Conservation (phyloP, 2,797 vertebrate genomes). For the Artibeus lituratus region DNA sequence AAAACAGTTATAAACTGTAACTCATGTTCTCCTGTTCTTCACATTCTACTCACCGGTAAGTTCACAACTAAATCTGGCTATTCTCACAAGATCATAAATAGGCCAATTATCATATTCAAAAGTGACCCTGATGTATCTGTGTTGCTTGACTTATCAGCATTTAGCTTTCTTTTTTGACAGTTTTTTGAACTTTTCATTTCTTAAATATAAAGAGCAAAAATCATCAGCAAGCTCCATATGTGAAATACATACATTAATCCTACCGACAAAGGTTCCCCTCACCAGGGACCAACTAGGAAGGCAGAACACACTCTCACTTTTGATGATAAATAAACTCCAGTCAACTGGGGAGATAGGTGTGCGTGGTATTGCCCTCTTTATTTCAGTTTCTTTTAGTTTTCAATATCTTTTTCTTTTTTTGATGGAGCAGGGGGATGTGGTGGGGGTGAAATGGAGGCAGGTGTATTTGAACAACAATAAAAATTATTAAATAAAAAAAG, state of each 20-base stretch:
- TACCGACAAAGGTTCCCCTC: neutral
- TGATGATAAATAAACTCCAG: neutral
- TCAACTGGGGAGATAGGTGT: neutral
- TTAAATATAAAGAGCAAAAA: constrained; percentile 5
- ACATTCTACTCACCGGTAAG: neutral
- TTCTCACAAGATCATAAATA: neutral
- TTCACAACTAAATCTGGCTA: neutral
- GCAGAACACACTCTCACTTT: neutral
- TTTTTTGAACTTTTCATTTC: neutral
- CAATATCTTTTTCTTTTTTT: neutral
- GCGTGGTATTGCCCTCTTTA: neutral
- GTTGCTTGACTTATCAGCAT: neutral
- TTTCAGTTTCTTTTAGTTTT: neutral
- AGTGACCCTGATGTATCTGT: neutral
- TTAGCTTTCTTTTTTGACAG: neutral
- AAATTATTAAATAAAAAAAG: too few relatives aligned
- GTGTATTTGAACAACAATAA: too few relatives aligned
- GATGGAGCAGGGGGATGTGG: too few relatives aligned
- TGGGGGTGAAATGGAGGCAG: too few relatives aligned
- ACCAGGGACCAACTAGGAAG: neutral
- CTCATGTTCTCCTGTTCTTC: neutral
- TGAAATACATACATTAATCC: neutral
- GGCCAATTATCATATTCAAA: neutral
- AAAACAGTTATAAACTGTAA: neutral
- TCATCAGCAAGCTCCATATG: neutral